Conservation (phyloP, 2,888 invertebrate species). For the Conomelus anceps region DNA sequence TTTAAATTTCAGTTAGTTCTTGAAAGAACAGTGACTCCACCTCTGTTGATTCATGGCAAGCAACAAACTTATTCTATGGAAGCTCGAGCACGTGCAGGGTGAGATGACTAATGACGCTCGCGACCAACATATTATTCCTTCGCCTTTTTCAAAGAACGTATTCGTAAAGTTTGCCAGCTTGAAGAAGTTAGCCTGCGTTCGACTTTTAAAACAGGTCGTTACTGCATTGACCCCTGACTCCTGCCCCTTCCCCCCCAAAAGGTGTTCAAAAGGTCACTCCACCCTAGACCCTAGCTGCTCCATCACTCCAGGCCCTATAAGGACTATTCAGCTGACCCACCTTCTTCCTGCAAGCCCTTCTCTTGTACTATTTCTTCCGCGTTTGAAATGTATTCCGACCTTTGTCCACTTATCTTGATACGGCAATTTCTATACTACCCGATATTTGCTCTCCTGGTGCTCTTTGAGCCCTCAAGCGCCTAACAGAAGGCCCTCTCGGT, state of each 20-base stretch:
- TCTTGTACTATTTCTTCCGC: background rate
- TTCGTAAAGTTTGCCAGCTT: background rate
- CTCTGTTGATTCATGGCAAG: background rate
- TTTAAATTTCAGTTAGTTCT: too few species aligned
- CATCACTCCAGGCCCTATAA: background rate
- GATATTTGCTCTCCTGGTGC: background rate
- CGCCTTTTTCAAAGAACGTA: background rate
- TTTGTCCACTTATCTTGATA: background rate
- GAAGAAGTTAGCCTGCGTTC: background rate
- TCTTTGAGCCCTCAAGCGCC: too few species aligned
- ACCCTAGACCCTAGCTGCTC: background rate
- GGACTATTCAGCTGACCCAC: background rate
- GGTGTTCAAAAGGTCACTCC: background rate
- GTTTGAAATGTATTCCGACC: background rate
- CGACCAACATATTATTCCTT: background rate
- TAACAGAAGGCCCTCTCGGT: background rate
- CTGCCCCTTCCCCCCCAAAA: background rate
- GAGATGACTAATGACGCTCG: background rate
- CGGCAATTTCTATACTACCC: background rate
- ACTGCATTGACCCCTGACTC: slow-evolving; percentile 4
- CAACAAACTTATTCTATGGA: background rate
- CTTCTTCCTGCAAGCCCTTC: background rate
- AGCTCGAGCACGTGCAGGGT: background rate
- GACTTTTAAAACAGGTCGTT: slow-evolving; percentile 13
- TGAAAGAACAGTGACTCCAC: background rate